Evolutionary conservation across 1,140 invertebrate species (phyloP), one percentile per base, ranked within the genome.

Genomic region (Penaeus indicus): DNA sequence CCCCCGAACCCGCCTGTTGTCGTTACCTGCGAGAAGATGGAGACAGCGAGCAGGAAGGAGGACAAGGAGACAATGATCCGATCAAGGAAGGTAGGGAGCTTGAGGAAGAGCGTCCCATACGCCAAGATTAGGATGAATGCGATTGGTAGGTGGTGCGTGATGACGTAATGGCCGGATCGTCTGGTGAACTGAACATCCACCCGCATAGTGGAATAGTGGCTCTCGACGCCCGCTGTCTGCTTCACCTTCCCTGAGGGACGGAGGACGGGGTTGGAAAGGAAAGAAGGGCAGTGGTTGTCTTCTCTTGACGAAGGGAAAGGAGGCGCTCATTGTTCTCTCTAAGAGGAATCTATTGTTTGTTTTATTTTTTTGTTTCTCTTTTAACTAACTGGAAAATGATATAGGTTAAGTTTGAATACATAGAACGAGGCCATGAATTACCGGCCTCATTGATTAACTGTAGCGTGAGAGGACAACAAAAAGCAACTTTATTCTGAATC

Each of bases 31-130:
- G 69, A 75, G 32, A 69, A 85, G 42, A 85, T 32, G 13, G 84
- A 85, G 8, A 72, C 72, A 0, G 77, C 67, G 19, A 85, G 54
- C 32, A 85, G 67, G 47, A 85, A 72, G 22, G 84, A 60, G 1
- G 67, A 27, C 0, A 85, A 47, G 13, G 84, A 63, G 22, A 85
- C 84, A 0, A 85, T n/a, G 22, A 85, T 85, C 7, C 69, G 67
- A 21, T 67, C 69, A 4, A 61, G 54, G 84, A 85, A 85, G n/a
- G 54, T 78, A 11, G 72, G 32, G 10, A 78, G 54, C n/a, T 42
- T 85, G 60, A 85, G 77, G 84, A 85, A 85, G 84, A 85, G 77
- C 7, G 84, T 85, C 18, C 64, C 64, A 54, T 85, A 85, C 27
- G 84, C 84, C 21, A 63, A 25, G 54, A 85, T 38, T 1, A 85